A percentile compares a stretch with the other conserved stretches of the same genome.
Conservation (phyloP, 2,113 vertebrate species). For the Pipa parva region DNA sequence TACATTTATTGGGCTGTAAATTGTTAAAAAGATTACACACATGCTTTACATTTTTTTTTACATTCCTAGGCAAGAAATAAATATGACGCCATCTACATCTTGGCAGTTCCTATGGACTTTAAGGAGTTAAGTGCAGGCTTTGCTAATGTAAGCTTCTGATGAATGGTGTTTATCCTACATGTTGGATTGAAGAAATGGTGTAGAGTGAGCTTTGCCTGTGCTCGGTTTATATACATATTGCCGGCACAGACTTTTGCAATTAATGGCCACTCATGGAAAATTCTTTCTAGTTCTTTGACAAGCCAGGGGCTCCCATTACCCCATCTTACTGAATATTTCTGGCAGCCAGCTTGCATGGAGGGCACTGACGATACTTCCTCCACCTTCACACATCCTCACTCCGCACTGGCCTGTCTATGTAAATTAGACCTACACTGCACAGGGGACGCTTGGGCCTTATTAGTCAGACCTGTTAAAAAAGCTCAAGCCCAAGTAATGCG, state of each 20-base stretch:
- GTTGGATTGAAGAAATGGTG: constrained; percentile 18
- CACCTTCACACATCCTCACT: constrained; percentile 36
- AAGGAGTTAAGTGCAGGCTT: constrained; percentile 2
- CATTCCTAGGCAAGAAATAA: neutral
- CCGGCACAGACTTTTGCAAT: constrained; percentile 38
- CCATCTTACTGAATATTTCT: constrained; percentile 30
- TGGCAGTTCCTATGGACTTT: neutral
- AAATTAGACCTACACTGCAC: constrained; percentile 38
- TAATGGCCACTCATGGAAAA: constrained; percentile 41
- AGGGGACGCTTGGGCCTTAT: constrained; percentile 28
- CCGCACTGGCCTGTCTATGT: constrained; percentile 24
- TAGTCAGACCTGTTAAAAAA: constrained; percentile 34
- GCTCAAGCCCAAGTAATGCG: constrained; percentile 9
- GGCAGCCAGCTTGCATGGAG: constrained; percentile 33
- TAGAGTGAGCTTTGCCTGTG: constrained; percentile 22
- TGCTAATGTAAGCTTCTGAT: neutral
- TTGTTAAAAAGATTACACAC: neutral
- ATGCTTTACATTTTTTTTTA: neutral
- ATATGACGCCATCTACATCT: neutral
- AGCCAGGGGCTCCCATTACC: constrained; percentile 30
- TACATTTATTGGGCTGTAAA: neutral
- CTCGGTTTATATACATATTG: constrained; percentile 36
- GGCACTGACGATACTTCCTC: constrained; percentile 37
- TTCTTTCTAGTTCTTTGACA: constrained; percentile 35
- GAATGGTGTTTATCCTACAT: constrained; percentile 27